Percentiles rank a stretch among this genome's conserved stretches.
These are phyloP conservation scores for Orientallactaga bullata DNA, from an alignment of 2,113 vertebrate genomes.

Conservation along the genomic window DNA sequence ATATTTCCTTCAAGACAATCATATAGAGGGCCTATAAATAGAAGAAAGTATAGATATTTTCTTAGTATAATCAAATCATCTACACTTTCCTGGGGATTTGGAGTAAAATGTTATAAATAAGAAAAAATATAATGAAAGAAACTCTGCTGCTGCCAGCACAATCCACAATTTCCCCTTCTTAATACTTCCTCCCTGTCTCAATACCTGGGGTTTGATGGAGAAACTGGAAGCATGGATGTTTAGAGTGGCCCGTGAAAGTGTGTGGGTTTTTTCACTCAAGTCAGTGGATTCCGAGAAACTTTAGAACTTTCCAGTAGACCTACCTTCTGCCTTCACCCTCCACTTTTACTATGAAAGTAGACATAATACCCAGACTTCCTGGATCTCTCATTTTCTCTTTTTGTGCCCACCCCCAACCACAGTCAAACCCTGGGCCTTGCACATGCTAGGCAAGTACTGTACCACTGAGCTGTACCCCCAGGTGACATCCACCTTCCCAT, in stretches of 20 bases:
- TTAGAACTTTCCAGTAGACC: slow-evolving; percentile 34
- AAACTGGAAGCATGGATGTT: not conserved
- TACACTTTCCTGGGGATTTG: slow-evolving; percentile 59
- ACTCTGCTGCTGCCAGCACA: slow-evolving; percentile 26
- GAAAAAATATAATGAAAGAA: slow-evolving; percentile 58
- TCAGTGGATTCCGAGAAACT: slow-evolving; percentile 46
- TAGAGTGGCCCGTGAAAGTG: not conserved
- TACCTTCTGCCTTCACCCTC: not conserved
- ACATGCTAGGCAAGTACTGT: not conserved
- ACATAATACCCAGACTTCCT: not conserved
- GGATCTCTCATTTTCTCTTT: slow-evolving; percentile 36
- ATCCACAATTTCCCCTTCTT: slow-evolving; percentile 47
- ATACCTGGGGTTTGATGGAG: slow-evolving; percentile 17
- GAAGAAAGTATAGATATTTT: slow-evolving; percentile 50
- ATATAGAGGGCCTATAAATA: slow-evolving; percentile 42
- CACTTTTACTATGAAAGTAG: not conserved
- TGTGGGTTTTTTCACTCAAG: not conserved
- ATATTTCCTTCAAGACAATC: slow-evolving; percentile 57
- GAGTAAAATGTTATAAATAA: slow-evolving; percentile 54
- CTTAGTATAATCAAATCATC: slow-evolving; percentile 60
- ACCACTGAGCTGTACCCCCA: not conserved
- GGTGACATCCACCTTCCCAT: slow-evolving; percentile 3
- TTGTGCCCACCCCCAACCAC: too few species aligned
- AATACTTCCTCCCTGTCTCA: slow-evolving; percentile 14
- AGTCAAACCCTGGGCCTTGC: not conserved